These are phyloP conservation scores for Penelope pileata DNA, from an alignment of 2,113 vertebrate species.

Conservation along the genomic window DNA sequence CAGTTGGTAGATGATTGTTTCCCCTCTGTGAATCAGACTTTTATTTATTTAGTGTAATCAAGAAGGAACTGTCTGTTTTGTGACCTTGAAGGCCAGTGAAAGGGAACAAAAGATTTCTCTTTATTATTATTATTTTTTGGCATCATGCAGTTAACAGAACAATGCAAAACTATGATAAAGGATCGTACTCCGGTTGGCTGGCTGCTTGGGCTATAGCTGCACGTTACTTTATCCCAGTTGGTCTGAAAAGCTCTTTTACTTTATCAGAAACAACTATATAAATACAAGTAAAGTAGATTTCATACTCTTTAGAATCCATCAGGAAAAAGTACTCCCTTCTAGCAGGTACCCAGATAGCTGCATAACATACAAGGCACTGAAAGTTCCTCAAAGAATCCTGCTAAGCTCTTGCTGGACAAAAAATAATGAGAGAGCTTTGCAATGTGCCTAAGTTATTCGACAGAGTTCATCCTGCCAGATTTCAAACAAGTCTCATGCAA, in stretches of 20 bases:
- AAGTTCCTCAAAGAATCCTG: slow-evolving; percentile 21
- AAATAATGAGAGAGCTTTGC: slow-evolving; percentile 1
- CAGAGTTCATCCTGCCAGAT: not conserved
- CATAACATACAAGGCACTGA: not conserved
- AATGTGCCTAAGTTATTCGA: not conserved
- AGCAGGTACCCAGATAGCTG: not conserved
- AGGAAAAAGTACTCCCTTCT: not conserved
- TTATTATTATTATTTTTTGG: slow-evolving; percentile 79
- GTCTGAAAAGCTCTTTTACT: slow-evolving; percentile 11
- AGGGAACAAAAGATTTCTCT: slow-evolving; percentile 78
- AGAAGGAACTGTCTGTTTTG: slow-evolving; percentile 82
- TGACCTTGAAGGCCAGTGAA: slow-evolving; percentile 82
- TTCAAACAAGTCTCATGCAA: slow-evolving; percentile 27
- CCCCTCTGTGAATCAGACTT: slow-evolving; percentile 74
- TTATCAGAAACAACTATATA: slow-evolving; percentile 33
- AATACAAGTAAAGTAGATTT: slow-evolving; percentile 41
- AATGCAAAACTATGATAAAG: slow-evolving; percentile 76
- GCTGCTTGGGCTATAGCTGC: slow-evolving; percentile 32
- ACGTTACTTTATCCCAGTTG: slow-evolving; percentile 32
- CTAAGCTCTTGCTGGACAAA: slow-evolving; percentile 15
- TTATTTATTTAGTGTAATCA: slow-evolving; percentile 83
- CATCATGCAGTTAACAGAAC: slow-evolving; percentile 70
- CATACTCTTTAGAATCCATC: not conserved
- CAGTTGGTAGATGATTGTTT: slow-evolving; percentile 73
- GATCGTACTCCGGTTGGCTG: slow-evolving; percentile 52